Conservation (phyloP, 2,797 vertebrate species). For the Ptychadena robeensis region DNA sequence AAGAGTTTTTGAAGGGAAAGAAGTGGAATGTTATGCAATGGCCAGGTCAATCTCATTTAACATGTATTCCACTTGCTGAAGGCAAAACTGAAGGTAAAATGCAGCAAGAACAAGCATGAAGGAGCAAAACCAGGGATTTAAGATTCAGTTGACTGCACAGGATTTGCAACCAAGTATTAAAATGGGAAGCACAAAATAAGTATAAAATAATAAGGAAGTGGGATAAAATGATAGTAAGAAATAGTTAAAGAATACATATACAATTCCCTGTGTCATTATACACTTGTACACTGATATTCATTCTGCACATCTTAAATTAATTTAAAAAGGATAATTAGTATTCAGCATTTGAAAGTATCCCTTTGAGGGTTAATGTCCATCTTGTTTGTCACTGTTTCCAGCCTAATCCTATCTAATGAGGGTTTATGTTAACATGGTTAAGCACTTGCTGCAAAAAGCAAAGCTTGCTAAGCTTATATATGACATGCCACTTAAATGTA, state of each 20-base stretch:
- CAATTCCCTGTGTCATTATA: slow-evolving; percentile 64
- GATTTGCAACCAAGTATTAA: too few relatives aligned
- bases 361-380: slow-evolving; percentile 87
- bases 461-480: slow-evolving; percentile 84
- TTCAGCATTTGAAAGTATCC: slow-evolving; percentile 76
- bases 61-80: too few relatives aligned
- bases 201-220: too few relatives aligned
- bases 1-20: too few relatives aligned
- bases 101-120: too few relatives aligned
- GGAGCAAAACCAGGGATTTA: too few relatives aligned
- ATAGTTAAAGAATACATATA: slow-evolving; percentile 67
- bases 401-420: slow-evolving; percentile 95
- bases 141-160: too few relatives aligned
- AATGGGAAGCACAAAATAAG: too few relatives aligned
- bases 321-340: slow-evolving; percentile 86
- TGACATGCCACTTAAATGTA: slow-evolving; percentile 84
- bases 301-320: slow-evolving; percentile 72
- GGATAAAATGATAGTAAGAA: slow-evolving; percentile 52
- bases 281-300: slow-evolving; percentile 61
- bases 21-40: too few relatives aligned
- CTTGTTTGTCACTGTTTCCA: slow-evolving; percentile 89
- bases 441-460: slow-evolving; percentile 83
- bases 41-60: too few relatives aligned
- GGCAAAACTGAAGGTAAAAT: too few relatives aligned
- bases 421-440: slow-evolving; percentile 97